phyloP scores from a whole-genome alignment of 1,140 invertebrate species.

The Pseudomyrmex sp. region DNA sequence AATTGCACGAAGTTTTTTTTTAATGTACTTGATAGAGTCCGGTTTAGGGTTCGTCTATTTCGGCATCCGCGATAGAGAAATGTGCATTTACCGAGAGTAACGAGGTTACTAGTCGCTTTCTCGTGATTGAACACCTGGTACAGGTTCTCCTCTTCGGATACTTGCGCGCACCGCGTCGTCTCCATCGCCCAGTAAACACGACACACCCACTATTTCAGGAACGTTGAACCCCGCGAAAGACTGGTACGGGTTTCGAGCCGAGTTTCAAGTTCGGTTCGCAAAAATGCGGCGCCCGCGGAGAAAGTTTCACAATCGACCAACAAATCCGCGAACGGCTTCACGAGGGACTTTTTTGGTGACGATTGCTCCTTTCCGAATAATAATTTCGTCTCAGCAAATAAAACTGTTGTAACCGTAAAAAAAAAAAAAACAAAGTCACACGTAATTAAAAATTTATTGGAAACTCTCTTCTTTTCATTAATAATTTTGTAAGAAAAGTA shows the following conservation, averaged over 20 bases:
- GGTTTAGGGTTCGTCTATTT: not conserved
- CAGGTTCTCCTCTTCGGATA: slow-evolving; percentile 50
- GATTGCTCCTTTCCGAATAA: too few species aligned
- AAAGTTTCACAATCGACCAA: slow-evolving; percentile 7
- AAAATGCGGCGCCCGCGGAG: slow-evolving; percentile 26
- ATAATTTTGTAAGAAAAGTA: not conserved
- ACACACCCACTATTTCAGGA: slow-evolving; percentile 70
- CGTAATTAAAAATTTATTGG: too few species aligned
- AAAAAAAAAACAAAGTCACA: too few species aligned
- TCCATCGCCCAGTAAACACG: slow-evolving; percentile 59
- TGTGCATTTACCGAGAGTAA: slow-evolving; percentile 66
- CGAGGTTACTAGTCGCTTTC: slow-evolving; percentile 57
- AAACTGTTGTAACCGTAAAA: too few species aligned
- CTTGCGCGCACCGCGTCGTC: slow-evolving; percentile 36
- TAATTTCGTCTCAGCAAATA: too few species aligned
- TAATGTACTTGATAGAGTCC: not conserved
- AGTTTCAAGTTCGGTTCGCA: slow-evolving; percentile 33
- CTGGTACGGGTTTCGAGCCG: slow-evolving; percentile 42
- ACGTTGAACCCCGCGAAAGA: slow-evolving; percentile 60
- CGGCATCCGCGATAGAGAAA: not conserved
- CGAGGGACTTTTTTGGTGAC: not conserved
- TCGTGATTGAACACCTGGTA: slow-evolving; percentile 62
- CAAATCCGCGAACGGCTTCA: not conserved
- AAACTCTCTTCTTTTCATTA: too few species aligned
- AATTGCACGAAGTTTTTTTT: too few species aligned